Base-by-base conservation (phyloP, 2,888 invertebrate species). In the Escarpia spicata region DNA sequence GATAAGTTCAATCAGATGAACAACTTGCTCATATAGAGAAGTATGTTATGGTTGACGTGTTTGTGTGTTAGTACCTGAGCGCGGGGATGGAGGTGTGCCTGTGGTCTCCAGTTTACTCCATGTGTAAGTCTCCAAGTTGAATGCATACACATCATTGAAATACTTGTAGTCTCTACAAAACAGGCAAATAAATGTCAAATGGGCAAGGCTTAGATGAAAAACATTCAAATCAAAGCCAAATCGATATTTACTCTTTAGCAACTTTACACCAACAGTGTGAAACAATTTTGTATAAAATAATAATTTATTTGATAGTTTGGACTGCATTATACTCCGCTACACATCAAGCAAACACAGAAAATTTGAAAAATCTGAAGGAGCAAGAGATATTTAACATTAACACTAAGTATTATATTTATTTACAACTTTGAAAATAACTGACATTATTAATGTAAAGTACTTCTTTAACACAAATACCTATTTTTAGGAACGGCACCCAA, bases 91-190 rank as follows among this genome's bases (percentile, higher is more conserved):
- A 2, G 97, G 97, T 9, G 97, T 97, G 92, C 96, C 96, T 44
- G 94, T 93, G 0, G 97, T 97, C 92, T 97, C 97, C 92, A 99
- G 95, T 96, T 98, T 98, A 2, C 96, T 97, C 99, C 99, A 99
- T 0, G 97, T 97, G 95, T 98, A 97, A 0, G 97, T 97, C 95
- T 98, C 98, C 94, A 98, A 96, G 94, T 98, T 98, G 97, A 99
- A 99, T 60, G 97, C 96, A 96, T 98, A 97, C 0, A 98, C 96
- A 96, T 99, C 99, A 96, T 99, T 99, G 96, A 97, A 98, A 97
- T 99, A 99, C 94, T 98, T 98, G 96, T 98, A 98, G 93, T 98
- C 98, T 93, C 98, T 96, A 95, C 10, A 94, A 94, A 91, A 92
- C 19, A 89, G 12, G 43, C 75, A 75, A 75, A 26, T 75, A n/a